Base-by-base conservation (phyloP, 2,113 vertebrate species). In the Antennarius striatus region DNA sequence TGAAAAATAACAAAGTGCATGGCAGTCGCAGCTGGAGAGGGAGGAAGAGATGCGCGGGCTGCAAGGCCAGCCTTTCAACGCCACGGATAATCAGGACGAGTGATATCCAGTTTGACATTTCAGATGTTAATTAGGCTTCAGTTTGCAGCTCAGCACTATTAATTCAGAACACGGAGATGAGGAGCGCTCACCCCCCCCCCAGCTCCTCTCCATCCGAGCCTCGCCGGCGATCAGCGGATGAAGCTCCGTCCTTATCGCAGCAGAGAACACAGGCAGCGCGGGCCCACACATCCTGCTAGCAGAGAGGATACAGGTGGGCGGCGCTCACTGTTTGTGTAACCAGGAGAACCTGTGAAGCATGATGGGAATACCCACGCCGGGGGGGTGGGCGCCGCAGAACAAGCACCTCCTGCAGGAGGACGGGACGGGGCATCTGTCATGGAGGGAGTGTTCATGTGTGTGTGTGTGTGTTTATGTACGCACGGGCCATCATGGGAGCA, bases 121-220 rank as follows among this genome's bases (percentile, higher is more conserved):
- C 76, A 79, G 56, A 82, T 84, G 87, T 72, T 87, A 86, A 82
- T 84, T 74, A 81, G 66, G 45, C 70, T 63, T 60, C 77, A 65
- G 66, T 75, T 74, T 68, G 60, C 62, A 64, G 79, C 79, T 73
- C 63, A 5, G 60, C 73, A 80, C 73, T 32, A 83, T 83, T 81
- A 51, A 80, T 73, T 78, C 81, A 77, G 60, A 84, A 63, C 66
- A 73, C 73, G 60, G 57, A 47, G 71, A 76, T 60, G 81, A 68
- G 57, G 68, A 47, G 72, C 46, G 32, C 82, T 83, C 74, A 70
- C 73, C 48, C 29, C 53, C 45, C 54, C 66, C 58, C 47, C n/a
- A n/a, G 73, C 63, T 61, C 69, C 6, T 63, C 61, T 60, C 49
- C 66, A 68, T 71, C 50, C 11, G 71, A 60, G 65, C 30, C 48